Evolutionary conservation across 2,888 invertebrate species (phyloP), one percentile per base, ranked within the genome.

Genomic region (Acleris holmiana): DNA sequence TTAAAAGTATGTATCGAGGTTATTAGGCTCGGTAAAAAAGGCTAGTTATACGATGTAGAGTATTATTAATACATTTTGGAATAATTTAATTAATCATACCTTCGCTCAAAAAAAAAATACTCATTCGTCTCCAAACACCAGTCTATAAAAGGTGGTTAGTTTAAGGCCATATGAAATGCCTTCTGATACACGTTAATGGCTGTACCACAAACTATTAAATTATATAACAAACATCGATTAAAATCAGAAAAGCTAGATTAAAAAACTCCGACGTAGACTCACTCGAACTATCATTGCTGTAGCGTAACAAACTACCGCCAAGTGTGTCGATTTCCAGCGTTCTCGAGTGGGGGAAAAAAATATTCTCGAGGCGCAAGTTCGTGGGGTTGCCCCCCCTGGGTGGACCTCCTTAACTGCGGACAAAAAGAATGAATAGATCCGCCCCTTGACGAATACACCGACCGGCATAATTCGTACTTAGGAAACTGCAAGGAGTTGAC

Each of bases 371-470:
- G 85, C 85, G 82, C 86, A 88, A 88, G 89, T 88, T 86, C 84
- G 85, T 86, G 75, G 82, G 83, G 82, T 69, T 79, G 76, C 82
- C 79, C 78, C 77, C 84, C 76, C 79, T 82, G 85, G 63, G 63
- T 58, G 58, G 87, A 86, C 89, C 91, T 90, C 91, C 91, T 91
- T 92, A 90, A 90, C 89, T 88, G 90, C 90, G 91, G 89, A 91
- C 92, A 91, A 92, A 92, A 92, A 91, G 91, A 92, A 91, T 91
- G 91, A 91, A 92, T 91, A 84, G 90, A 91, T 90, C 89, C 90
- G 89, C 91, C 91, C 89, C 92, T 89, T 91, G 91, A 89, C 91
- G 91, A 91, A 89, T 90, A 91, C 90, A 91, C 91, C 91, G 91
- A 91, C 84, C 91, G 91, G 90, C 88, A 91, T 92, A 92, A 92